Evolutionary conservation across 1,140 invertebrate species (phyloP), one percentile per base, ranked within the genome.

Genomic region (Lordiphosa collinella): DNA sequence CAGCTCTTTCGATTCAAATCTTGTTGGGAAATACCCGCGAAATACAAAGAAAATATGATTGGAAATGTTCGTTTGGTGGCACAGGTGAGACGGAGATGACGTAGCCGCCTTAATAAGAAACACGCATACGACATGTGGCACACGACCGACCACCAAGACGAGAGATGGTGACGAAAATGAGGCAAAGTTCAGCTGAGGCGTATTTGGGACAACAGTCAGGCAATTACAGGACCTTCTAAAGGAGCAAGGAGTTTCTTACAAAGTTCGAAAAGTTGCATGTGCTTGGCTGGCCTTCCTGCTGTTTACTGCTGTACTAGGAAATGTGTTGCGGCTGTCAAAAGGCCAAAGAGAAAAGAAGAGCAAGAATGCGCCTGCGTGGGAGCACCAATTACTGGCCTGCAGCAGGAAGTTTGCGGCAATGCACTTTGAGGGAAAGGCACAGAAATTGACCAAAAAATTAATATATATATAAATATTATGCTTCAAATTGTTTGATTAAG

Each of bases 51-150:
- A 4, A 36, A 37, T n/a, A n/a, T n/a, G n/a, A n/a, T n/a, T n/a
- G n/a, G n/a, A n/a, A n/a, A n/a, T n/a, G n/a, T n/a, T n/a, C n/a
- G n/a, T n/a, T n/a, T n/a, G n/a, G n/a, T n/a, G n/a, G n/a, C n/a
- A n/a, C n/a, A n/a, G n/a, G n/a, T n/a, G n/a, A n/a, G n/a, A n/a
- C n/a, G n/a, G n/a, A n/a, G 68, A 84, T 85, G 79, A 84, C 78
- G 78, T 82, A 84, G 75, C 73, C 70, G 76, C 38, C 56, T 50
- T 58, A 54, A 71, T 67, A 76, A 76, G 71, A 75, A 82, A 84
- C 76, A 84, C 78, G 71, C 78, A 82, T 82, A 82, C 76, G 78
- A 67, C 76, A 59, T 76, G 78, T 82, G 76, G 55, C 78, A 80
- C 76, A 80, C 76, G 71, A 82, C 70, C 60, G n/a, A n/a, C n/a